These are phyloP conservation scores for Pocillopora damicornis DNA, from an alignment of 64 coral and sea anemone genomes.

Conservation along the genomic window DNA sequence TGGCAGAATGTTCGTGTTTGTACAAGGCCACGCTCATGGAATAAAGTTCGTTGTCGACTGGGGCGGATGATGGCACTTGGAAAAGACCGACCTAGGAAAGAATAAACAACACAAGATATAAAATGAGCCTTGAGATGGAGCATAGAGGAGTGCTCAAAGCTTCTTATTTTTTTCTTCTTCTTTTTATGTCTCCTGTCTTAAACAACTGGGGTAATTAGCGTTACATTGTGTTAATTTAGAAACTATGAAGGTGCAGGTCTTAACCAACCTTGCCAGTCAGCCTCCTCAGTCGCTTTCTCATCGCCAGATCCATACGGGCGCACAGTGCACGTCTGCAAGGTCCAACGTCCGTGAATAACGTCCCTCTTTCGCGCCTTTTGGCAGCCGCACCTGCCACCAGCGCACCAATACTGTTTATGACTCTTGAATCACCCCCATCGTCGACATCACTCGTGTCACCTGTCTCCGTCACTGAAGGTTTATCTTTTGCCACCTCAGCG, in stretches of 20 bases:
- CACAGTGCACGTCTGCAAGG: conserved; percentile 93
- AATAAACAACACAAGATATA: background rate
- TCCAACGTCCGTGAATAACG: conserved; percentile 73
- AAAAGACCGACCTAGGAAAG: conserved; percentile 51
- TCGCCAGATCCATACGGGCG: conserved; percentile 81
- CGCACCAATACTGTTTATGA: conserved; percentile 60
- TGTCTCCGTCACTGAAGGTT: background rate
- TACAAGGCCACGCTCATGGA: conserved; percentile 91
- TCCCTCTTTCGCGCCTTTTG: conserved; percentile 65
- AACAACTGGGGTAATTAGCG: background rate
- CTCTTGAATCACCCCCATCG: background rate
- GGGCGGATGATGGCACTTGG: conserved; percentile 46
- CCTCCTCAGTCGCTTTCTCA: conserved; percentile 85
- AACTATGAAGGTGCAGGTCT: background rate
- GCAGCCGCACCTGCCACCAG: conserved; percentile 80
- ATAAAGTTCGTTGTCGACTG: conserved; percentile 89
- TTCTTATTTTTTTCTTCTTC: too few species aligned
- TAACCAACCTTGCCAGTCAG: conserved; percentile 70
- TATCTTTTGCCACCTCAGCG: conserved; percentile 49
- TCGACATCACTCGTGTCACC: conserved; percentile 16
- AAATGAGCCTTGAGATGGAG: too few species aligned
- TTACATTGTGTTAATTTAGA: background rate
- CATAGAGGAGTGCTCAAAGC: too few species aligned
- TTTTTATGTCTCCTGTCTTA: background rate
- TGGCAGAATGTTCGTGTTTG: conserved; percentile 71